A percentile compares a stretch with the other conserved stretches of the same genome.
These are phyloP conservation scores for Hirtodrosophila duncani DNA, from an alignment of 2,888 invertebrate species.

Conservation along the genomic window DNA sequence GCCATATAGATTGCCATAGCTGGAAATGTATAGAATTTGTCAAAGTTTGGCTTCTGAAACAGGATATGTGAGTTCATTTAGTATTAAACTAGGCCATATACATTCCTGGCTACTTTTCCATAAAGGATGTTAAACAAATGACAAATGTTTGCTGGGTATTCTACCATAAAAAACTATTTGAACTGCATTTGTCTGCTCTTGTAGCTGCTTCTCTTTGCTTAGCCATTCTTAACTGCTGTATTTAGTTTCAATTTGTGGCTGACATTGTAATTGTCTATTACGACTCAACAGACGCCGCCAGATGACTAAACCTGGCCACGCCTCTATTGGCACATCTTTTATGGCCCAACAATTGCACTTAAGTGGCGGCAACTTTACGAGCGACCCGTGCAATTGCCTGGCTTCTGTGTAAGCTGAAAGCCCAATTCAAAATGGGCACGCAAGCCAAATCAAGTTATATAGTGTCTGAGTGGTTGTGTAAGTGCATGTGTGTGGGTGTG, in stretches of 20 bases:
- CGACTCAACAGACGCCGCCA: constrained; percentile 11
- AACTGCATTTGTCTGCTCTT: constrained; percentile 23
- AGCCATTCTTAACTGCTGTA: constrained; percentile 51
- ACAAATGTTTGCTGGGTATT: no score
- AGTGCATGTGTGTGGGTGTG: constrained; percentile 3
- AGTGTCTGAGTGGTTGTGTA: constrained; percentile 17
- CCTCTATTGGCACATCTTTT: constrained; percentile 33
- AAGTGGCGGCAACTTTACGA: constrained; percentile 69
- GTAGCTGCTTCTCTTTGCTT: constrained; percentile 27
- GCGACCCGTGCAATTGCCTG: constrained; percentile 28
- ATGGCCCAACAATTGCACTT: constrained; percentile 69
- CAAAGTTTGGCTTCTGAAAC: no score
- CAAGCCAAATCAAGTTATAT: constrained; percentile 63
- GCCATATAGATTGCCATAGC: no score
- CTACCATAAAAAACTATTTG: constrained; percentile 11
- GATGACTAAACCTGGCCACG: background rate
- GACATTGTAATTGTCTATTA: constrained; percentile 64
- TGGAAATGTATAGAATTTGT: no score
- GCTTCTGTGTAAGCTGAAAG: constrained; percentile 15
- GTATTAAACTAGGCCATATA: no score
- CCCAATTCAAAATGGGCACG: constrained; percentile 64
- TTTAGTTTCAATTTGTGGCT: constrained; percentile 68
- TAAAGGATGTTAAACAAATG: no score
- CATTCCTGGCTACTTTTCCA: no score
- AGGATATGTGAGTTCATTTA: no score